Evolutionary conservation across 2,797 vertebrate species (phyloP).

Genomic region (Gadopsis marmoratus): DNA sequence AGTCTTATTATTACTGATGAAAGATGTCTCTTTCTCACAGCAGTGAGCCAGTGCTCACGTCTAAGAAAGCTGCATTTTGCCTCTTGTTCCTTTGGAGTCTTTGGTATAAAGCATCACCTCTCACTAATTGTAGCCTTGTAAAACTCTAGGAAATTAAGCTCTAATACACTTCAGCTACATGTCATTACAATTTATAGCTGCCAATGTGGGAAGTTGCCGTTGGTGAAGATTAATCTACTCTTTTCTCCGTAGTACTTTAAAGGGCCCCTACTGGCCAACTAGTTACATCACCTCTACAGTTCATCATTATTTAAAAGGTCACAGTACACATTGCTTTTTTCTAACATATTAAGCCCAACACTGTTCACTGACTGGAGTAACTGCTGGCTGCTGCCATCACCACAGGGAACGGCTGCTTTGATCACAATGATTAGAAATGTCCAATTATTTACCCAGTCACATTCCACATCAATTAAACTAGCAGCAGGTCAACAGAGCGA

Average conservation of each 20-base stretch:
- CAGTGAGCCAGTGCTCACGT: too few relatives aligned
- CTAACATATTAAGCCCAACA: slow-evolving; percentile 14
- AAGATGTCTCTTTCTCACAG: neutral
- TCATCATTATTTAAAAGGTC: slow-evolving; percentile 20
- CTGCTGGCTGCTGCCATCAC: slow-evolving; percentile 42
- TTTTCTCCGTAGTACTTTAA: neutral
- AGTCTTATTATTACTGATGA: neutral
- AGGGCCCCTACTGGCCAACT: neutral
- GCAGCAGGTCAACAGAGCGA: slow-evolving; percentile 50
- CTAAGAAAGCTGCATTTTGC: neutral
- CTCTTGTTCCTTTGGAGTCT: neutral
- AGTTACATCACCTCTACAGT: neutral
- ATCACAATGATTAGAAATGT: slow-evolving; percentile 79
- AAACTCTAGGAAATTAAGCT: neutral
- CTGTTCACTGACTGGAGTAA: slow-evolving; percentile 30
- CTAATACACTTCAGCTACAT: neutral
- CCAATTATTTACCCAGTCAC: slow-evolving; percentile 83
- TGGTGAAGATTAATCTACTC: neutral
- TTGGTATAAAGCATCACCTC: neutral
- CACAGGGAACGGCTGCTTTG: slow-evolving; percentile 71
- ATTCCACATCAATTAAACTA: slow-evolving; percentile 77
- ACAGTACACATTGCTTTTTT: slow-evolving; percentile 9
- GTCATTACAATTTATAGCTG: neutral
- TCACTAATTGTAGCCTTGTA: neutral
- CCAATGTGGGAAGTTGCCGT: neutral